Base-by-base conservation (phyloP, 2,797 vertebrate genomes). In the Anableps anableps region DNA sequence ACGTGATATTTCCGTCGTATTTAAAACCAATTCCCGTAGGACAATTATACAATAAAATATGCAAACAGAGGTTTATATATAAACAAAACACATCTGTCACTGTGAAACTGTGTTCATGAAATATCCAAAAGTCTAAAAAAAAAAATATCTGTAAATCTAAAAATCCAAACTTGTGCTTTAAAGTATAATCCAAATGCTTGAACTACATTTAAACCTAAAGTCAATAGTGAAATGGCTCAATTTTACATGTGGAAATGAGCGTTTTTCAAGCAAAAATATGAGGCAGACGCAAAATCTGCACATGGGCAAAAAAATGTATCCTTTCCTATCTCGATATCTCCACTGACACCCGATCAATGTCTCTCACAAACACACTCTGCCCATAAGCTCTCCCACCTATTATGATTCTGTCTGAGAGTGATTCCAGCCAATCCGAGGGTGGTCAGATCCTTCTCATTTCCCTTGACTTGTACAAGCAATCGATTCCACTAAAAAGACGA, bases 381-480 rank as follows among this genome's bases (percentile, higher is more conserved):
- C 80, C 34, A 14, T 38, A 16, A 83, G 82, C 77, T 58, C 66
- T 72, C 36, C 53, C 55, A 41, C 85, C 89, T 38, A 47, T 89
- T 90, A 76, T 47, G 76, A 89, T 91, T 91, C 88, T 82, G 80
- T 74, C 76, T 14, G 38, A 85, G 91, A 92, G 55, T 45, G 82
- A 86, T 76, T 77, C 77, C 80, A 87, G 80, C 86, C 90, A 73
- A 78, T 86, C 85, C 72, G 5, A 76, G 14, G 88, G 85, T 76
- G 90, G 91, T 90, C 90, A 93, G 88, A 85, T 87, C 83, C 72
- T 85, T 85, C 91, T 91, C 88, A 91, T 93, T 92, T 94, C 90
- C 93, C 88, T 87, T 48, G 77, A 89, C 90, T 88, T 85, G 86
- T 86, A 91, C 89, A 77, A 88, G 86, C 85, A 71, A 94, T 94